These are phyloP conservation scores for Gobiocypris rarus DNA, from an alignment of 2,113 vertebrate species.

Conservation along the genomic window DNA sequence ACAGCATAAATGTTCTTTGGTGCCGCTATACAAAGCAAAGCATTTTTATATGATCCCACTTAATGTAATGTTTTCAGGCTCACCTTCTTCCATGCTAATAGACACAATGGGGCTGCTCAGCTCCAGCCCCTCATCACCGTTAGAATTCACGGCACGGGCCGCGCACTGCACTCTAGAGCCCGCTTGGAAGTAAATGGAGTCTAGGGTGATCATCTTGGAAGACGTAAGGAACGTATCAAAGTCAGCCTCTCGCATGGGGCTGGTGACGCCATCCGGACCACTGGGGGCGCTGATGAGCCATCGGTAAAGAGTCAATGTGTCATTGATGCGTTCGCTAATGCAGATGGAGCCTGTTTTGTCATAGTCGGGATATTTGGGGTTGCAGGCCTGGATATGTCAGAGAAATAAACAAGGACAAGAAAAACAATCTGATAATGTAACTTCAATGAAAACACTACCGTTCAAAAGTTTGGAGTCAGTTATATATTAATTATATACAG, in stretches of 20 bases:
- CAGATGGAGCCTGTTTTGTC: constrained; percentile 92
- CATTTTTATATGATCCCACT: constrained; percentile 16
- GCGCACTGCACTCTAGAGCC: constrained; percentile 92
- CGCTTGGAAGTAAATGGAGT: constrained; percentile 94
- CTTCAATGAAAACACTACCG: background rate
- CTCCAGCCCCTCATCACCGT: constrained; percentile 88
- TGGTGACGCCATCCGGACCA: constrained; percentile 86
- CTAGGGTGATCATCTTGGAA: constrained; percentile 90
- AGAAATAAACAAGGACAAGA: constrained; percentile 33
- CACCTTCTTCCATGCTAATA: constrained; percentile 87
- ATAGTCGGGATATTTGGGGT: constrained; percentile 88
- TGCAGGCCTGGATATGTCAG: constrained; percentile 83
- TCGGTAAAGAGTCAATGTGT: constrained; percentile 88
- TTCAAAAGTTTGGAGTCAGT: too few relatives aligned
- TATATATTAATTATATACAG: too few relatives aligned
- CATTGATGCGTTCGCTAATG: constrained; percentile 88
- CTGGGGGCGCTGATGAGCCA: constrained; percentile 91
- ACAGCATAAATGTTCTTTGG: constrained; percentile 25
- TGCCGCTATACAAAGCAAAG: constrained; percentile 15
- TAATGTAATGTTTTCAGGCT: constrained; percentile 40
- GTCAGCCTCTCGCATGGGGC: constrained; percentile 91
- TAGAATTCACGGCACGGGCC: constrained; percentile 85
- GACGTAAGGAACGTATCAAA: constrained; percentile 96
- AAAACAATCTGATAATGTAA: background rate
- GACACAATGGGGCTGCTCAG: constrained; percentile 84